Conservation (phyloP, 1,140 invertebrate genomes). For the Temnothorax longispinosus region DNA sequence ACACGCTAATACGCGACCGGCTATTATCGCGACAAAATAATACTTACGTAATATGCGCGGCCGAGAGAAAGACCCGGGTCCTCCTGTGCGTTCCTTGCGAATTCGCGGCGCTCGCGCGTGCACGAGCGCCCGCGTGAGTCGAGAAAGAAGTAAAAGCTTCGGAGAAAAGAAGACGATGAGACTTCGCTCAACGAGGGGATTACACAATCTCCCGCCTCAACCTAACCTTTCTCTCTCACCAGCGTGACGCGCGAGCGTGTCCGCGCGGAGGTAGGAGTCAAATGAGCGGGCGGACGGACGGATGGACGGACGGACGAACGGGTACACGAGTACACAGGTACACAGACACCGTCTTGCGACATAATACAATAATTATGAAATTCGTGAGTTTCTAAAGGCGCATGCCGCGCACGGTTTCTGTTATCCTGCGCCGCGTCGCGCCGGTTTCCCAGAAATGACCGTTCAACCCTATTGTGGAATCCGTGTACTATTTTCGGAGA, state of each 20-base stretch:
- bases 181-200: conserved; percentile 77
- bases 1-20: conserved; percentile 30
- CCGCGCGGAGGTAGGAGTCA: conserved; percentile 70
- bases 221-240: conserved; percentile 84
- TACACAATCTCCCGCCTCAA: conserved; percentile 83
- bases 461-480: neutral
- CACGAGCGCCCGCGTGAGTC: neutral
- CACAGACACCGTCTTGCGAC: conserved; percentile 80
- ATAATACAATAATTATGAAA: conserved; percentile 86
- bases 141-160: conserved; percentile 73
- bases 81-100: neutral
- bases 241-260: conserved; percentile 23
- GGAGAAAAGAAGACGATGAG: conserved; percentile 80
- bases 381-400: conserved; percentile 84
- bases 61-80: conserved; percentile 36
- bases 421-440: conserved; percentile 53
- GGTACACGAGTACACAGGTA: conserved; percentile 74
- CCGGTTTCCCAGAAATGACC: conserved; percentile 46
- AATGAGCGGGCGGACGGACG: conserved; percentile 56
- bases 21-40: conserved; percentile 32
- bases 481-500: neutral
- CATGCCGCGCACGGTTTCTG: conserved; percentile 73
- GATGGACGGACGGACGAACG: conserved; percentile 49
- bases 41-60: conserved; percentile 15
- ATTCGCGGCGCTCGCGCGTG: conserved; percentile 1